phyloP scores from a whole-genome alignment of 2,113 vertebrate genomes.

The Silurus meridionalis region DNA sequence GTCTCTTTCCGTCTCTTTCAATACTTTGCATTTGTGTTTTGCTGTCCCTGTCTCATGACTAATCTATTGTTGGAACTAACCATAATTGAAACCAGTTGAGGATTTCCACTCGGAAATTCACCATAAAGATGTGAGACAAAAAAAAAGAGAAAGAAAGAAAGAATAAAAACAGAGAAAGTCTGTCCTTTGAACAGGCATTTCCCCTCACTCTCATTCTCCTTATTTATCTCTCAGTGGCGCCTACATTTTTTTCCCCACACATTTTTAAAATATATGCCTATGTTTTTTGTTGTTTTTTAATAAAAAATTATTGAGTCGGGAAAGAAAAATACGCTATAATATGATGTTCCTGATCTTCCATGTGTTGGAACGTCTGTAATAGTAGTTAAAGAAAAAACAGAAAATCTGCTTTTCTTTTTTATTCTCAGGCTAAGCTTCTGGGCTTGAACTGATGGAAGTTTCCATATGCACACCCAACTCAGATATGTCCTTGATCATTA shows the following conservation, averaged over 20 bases:
- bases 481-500: not conserved
- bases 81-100: constrained; percentile 52
- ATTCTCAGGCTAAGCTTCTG: not conserved
- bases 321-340: not conserved
- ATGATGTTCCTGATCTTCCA: not conserved
- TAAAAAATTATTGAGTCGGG: not conserved
- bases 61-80: constrained; percentile 63
- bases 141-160: not conserved
- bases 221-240: not conserved
- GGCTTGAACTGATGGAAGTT: not conserved
- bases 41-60: constrained; percentile 58
- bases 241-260: not conserved
- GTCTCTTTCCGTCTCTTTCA: constrained; percentile 17
- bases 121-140: constrained; percentile 28
- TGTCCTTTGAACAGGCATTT: constrained; percentile 2
- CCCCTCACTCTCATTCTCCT: not conserved
- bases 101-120: constrained; percentile 63
- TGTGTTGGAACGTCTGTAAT: not conserved
- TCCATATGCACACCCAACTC: not conserved
- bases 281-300: not conserved
- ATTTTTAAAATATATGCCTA: not conserved
- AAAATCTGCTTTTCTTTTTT: constrained; percentile 1
- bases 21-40: constrained; percentile 51
- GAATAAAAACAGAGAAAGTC: not conserved
- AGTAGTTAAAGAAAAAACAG: not conserved